Evolutionary conservation across 2,113 vertebrate genomes (phyloP), one percentile per base, ranked within the genome.

Genomic region (Lycocorax pyrrhopterus): DNA sequence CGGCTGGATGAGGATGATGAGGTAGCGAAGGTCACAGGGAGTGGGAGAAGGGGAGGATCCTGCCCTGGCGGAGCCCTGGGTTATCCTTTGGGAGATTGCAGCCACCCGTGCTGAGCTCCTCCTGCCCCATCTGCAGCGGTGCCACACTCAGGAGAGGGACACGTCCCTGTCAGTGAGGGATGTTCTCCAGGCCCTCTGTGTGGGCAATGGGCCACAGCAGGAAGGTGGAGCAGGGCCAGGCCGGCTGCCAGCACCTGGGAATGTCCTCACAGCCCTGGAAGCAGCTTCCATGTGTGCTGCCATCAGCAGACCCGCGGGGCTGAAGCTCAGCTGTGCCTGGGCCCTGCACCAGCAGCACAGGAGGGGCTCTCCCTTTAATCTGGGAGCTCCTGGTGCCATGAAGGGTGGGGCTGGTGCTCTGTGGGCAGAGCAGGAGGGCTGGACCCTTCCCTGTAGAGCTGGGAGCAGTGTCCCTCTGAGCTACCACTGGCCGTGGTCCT

Each of bases 381-480:
- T 3, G 3, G 32, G 23, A 18, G 7, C 44, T 72, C 37, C 52
- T 9, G 11, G 32, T 47, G 26, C 51, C 4, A 2, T 46, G 71
- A 18, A 4, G 26, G 12, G 20, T 16, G 15, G 3, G 29, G 17
- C 30, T 5, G 49, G 4, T 10, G 33, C 67, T 39, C 39, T 39
- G 21, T 4, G 12, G 56, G 67, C 49, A 69, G 30, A 69, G 60
- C 51, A 35, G 87, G 37, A 52, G 52, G 15, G 64, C 15, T 2
- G 11, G 13, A 20, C 21, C 62, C 6, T 21, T 33, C 39, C 23
- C 76, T 18, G n/a, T 35, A 25, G 62, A 53, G 23, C 63, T 0
- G 0, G 52, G 39, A 62, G 52, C 52, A 4, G 37, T 1, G 5
- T 64, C 53, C 8, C 72, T 64, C 33, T 13, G 0, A 0, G 33